Conservation (phyloP, 2,113 vertebrate genomes). For the Genyomyrus donnyi region DNA sequence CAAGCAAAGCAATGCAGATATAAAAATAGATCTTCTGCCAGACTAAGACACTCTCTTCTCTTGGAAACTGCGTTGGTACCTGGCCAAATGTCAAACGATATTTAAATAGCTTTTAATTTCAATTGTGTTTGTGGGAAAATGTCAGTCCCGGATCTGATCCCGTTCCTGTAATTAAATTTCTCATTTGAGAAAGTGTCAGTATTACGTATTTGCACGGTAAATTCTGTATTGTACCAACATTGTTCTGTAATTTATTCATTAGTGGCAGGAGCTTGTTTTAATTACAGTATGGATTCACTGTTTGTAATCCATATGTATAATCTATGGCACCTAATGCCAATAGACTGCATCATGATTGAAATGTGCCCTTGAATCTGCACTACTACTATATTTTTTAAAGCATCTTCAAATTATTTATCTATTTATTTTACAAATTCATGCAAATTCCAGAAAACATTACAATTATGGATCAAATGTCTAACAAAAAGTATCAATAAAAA, state of each 20-base stretch:
- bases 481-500: background rate
- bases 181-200: background rate
- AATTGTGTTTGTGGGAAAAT: constrained; percentile 11
- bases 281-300: constrained; percentile 5
- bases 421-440: background rate
- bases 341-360: background rate
- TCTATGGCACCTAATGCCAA: background rate
- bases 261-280: background rate
- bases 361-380: background rate
- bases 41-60: background rate
- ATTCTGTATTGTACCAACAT: constrained; percentile 8
- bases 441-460: background rate
- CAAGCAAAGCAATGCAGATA: background rate
- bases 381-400: background rate
- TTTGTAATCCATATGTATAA: constrained; percentile 1
- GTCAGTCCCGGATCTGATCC: background rate
- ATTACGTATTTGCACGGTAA: background rate
- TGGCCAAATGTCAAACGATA: constrained; percentile 6
- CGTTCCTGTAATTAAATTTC: background rate
- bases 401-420: background rate
- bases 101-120: constrained; percentile 13
- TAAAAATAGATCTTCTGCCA: background rate
- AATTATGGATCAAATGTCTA: background rate
- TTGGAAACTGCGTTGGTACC: background rate
- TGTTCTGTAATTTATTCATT: constrained; percentile 6